phyloP scores from a whole-genome alignment of 2,113 vertebrate species.

The Datnioides undecimradiatus region DNA sequence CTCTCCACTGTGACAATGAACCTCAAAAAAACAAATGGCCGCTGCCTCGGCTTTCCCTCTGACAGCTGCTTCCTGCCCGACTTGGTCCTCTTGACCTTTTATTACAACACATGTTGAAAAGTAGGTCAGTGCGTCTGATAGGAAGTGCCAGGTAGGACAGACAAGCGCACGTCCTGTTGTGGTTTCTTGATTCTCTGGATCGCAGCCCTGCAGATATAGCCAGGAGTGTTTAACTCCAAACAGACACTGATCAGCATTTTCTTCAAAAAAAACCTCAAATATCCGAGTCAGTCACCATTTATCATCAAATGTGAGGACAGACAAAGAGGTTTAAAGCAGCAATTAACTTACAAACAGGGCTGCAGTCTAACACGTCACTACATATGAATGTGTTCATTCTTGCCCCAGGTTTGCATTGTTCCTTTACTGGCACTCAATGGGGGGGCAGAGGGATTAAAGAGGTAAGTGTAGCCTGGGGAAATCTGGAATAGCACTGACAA shows the following conservation, averaged over 20 bases:
- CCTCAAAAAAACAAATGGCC: conserved; percentile 50
- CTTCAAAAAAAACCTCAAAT: not conserved
- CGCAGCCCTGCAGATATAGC: not conserved
- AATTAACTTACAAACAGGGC: conserved; percentile 6
- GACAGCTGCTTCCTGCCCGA: conserved; percentile 72
- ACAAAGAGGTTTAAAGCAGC: not conserved
- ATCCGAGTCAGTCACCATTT: not conserved
- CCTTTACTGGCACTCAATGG: not conserved
- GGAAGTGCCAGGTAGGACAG: conserved; percentile 56
- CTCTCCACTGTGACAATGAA: conserved; percentile 56
- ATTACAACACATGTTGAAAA: conserved; percentile 38
- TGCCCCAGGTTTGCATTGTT: conserved; percentile 27
- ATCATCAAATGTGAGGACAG: conserved; percentile 10
- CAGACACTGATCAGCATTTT: conserved; percentile 7
- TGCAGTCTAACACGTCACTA: not conserved
- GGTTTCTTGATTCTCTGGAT: conserved; percentile 5
- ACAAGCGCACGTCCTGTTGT: conserved; percentile 48
- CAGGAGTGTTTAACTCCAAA: not conserved
- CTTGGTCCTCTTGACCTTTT: conserved; percentile 46
- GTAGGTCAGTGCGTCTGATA: conserved; percentile 63
- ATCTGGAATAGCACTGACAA: conserved; percentile 20
- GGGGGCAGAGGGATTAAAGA: conserved; percentile 16
- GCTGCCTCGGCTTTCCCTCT: conserved; percentile 39
- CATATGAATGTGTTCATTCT: conserved; percentile 18
- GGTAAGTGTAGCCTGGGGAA: conserved; percentile 11